Evolutionary conservation across 2,113 vertebrate species (phyloP).

Genomic region (Chionis minor): DNA sequence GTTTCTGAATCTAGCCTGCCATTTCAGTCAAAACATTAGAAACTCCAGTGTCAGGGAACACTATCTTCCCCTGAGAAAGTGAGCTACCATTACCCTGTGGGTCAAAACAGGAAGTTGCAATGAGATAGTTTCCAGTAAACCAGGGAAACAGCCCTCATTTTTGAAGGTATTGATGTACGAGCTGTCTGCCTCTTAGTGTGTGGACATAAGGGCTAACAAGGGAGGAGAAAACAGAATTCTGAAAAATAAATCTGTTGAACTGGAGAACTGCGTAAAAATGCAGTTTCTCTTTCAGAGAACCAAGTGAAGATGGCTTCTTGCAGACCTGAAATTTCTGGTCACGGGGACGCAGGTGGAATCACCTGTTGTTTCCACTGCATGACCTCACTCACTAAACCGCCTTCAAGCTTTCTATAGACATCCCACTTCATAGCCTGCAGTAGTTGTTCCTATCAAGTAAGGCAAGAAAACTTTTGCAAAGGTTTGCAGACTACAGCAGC

Average conservation of each 20-base stretch:
- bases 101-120: neutral
- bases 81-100: neutral
- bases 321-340: neutral
- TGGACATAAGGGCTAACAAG: neutral
- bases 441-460: neutral
- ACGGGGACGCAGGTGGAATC: neutral
- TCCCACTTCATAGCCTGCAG: neutral
- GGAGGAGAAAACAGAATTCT: neutral
- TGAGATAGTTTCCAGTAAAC: neutral
- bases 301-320: fast-evolving
- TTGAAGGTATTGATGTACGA: neutral
- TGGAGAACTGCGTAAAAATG: neutral
- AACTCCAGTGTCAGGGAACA: neutral
- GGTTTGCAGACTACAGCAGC: neutral
- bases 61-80: neutral
- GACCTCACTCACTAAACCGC: neutral
- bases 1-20: neutral
- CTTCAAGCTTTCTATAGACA: neutral
- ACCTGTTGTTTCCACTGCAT: neutral
- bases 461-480: neutral
- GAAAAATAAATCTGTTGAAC: neutral
- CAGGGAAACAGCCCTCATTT: neutral
- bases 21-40: neutral
- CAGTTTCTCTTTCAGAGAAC: neutral
- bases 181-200: neutral